These are phyloP conservation scores for Oegoconia quadripuncta DNA, from an alignment of 2,888 invertebrate species.

Conservation along the genomic window DNA sequence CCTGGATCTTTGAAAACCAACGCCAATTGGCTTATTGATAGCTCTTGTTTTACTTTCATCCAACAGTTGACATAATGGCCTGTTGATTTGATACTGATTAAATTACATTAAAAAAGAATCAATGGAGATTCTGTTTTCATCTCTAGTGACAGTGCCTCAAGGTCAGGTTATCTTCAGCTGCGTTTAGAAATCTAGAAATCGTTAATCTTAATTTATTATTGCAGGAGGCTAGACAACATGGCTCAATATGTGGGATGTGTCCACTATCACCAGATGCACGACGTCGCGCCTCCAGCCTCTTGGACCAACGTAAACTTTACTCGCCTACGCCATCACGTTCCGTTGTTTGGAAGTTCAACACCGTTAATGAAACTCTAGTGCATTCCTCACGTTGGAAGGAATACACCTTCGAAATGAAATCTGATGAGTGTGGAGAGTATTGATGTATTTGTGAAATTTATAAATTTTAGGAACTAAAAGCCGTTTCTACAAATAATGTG, in stretches of 20 bases:
- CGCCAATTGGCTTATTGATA: no score
- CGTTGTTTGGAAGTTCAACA: slow-evolving; percentile 61
- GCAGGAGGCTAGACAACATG: slow-evolving; percentile 41
- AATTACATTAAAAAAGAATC: slow-evolving; percentile 8
- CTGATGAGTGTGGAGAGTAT: slow-evolving; percentile 30
- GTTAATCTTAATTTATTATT: neutral
- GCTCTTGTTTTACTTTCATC: no score
- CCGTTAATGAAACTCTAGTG: slow-evolving; percentile 60
- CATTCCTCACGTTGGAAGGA: slow-evolving; percentile 59
- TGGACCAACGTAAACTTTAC: slow-evolving; percentile 44
- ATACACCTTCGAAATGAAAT: slow-evolving; percentile 44
- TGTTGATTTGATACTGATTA: neutral
- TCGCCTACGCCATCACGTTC: slow-evolving; percentile 42
- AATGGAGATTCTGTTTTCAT: slow-evolving; percentile 3
- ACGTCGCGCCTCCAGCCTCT: slow-evolving; percentile 49
- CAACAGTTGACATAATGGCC: no score
- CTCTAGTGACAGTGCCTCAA: slow-evolving; percentile 2
- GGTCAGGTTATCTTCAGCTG: neutral
- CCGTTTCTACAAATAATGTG: no score
- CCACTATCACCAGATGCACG: slow-evolving; percentile 55
- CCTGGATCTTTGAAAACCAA: no score
- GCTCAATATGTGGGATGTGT: slow-evolving; percentile 39
- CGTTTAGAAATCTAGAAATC: neutral
- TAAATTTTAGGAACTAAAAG: neutral
- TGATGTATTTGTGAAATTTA: slow-evolving; percentile 12